phyloP scores from a whole-genome alignment of 2,797 vertebrate species.

The Smutsia temminckii region DNA sequence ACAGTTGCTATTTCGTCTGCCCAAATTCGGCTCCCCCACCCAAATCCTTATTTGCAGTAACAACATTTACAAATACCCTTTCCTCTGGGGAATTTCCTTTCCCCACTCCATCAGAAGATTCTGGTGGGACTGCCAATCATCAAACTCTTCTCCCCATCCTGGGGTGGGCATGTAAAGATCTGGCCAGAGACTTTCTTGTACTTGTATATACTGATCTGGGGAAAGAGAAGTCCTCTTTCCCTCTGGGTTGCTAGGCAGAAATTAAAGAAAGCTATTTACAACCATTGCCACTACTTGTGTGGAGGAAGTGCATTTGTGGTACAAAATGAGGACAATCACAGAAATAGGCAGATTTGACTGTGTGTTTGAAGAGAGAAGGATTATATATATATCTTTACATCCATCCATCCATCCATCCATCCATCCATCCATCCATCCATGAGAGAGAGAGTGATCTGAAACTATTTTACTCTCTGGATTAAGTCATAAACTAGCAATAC shows the following conservation, averaged over 20 bases:
- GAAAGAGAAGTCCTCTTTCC: neutral
- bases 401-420: neutral
- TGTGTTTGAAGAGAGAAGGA: neutral
- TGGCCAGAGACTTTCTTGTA: neutral
- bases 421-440: neutral
- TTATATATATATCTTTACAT: neutral
- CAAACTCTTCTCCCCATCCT: neutral
- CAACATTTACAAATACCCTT: neutral
- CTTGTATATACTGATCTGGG: neutral
- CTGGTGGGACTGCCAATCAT: neutral
- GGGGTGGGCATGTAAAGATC: neutral
- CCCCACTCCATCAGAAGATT: neutral
- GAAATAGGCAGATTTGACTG: neutral
- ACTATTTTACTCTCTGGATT: neutral
- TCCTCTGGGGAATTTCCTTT: neutral
- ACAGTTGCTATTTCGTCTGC: neutral
- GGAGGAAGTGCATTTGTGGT: neutral
- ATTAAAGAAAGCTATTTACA: constrained; percentile 8
- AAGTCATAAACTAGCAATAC: neutral
- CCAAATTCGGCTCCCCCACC: neutral
- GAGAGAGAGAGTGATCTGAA: neutral
- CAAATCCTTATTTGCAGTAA: neutral
- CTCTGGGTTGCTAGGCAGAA: constrained; percentile 6
- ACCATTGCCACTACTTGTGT: neutral
- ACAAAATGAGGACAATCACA: constrained; percentile 3